A percentile compares a stretch with the other conserved stretches of the same genome.
Evolutionary conservation across 2,888 invertebrate species (phyloP).

Genomic region (Epicampocera succincta): DNA sequence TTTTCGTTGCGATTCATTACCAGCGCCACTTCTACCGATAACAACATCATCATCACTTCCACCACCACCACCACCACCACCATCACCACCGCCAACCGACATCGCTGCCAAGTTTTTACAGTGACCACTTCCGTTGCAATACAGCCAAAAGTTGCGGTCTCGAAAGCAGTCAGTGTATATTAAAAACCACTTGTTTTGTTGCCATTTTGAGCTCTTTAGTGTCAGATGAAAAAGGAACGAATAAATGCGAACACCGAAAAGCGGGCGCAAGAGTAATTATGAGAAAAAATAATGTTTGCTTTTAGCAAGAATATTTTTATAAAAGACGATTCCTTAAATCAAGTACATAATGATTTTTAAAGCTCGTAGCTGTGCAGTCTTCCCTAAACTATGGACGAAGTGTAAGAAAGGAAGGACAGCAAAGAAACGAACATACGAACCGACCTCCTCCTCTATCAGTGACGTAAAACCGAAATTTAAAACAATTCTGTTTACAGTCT

Average conservation of each 20-base stretch:
- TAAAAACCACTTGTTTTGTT: conserved; percentile 62
- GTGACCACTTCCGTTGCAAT: conserved; percentile 67
- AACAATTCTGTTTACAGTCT: too few species aligned
- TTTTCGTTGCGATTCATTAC: conserved; percentile 53
- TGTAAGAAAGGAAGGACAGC: too few species aligned
- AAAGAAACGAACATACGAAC: too few species aligned
- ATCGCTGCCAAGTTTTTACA: conserved; percentile 61
- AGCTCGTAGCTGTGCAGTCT: too few species aligned
- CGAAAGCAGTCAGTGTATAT: conserved; percentile 47
- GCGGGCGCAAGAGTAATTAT: conserved; percentile 22
- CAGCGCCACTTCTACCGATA: conserved; percentile 48
- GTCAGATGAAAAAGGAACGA: conserved; percentile 26
- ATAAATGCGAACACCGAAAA: conserved; percentile 24
- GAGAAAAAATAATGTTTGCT: conserved; percentile 32
- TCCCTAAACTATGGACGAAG: too few species aligned
- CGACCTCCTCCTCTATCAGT: too few species aligned
- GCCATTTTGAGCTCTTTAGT: conserved; percentile 55
- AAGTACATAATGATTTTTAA: too few species aligned
- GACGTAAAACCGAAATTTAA: too few species aligned
- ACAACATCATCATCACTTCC: conserved; percentile 32
- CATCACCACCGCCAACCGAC: conserved; percentile 32
- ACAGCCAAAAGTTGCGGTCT: conserved; percentile 60
- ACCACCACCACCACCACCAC: conserved; percentile 33
- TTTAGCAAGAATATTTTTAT: conserved; percentile 21
- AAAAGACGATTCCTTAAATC: too few species aligned